Percentiles rank a stretch among this genome's conserved stretches.
Evolutionary conservation across 1,140 invertebrate species (phyloP).

Genomic region (Drosophila funebris): DNA sequence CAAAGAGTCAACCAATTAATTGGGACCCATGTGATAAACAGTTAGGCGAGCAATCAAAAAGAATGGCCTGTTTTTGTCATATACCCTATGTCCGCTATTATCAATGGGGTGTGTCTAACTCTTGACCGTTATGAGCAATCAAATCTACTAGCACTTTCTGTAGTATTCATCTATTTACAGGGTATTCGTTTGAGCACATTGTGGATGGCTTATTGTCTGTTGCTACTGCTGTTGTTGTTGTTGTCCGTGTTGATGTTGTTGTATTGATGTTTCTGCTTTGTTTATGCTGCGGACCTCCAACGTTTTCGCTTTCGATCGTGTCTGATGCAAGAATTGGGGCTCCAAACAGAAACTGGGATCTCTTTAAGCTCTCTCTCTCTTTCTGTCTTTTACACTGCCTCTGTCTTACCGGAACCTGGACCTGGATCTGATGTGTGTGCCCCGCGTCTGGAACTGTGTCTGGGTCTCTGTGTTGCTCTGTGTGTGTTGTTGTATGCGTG

Average conservation of each 20-base stretch:
- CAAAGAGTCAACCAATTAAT: conserved; percentile 64
- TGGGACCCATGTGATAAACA: conserved; percentile 65
- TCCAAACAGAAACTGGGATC: conserved; percentile 15
- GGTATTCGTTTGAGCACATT: not conserved
- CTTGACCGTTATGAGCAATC: not conserved
- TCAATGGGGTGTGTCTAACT: not conserved
- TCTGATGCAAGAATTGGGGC: conserved; percentile 15
- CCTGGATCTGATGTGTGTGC: not conserved
- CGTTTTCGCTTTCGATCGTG: conserved; percentile 76
- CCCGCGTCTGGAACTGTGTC: not conserved
- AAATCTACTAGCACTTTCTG: too few relatives aligned
- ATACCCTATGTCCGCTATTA: not conserved
- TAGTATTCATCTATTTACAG: not conserved
- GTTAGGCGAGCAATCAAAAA: conserved; percentile 50
- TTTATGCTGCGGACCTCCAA: conserved; percentile 64
- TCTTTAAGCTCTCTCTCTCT: not conserved
- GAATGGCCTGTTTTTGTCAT: conserved; percentile 20
- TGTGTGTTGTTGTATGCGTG: conserved; percentile 31
- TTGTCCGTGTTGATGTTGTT: conserved; percentile 7
- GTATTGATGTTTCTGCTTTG: conserved; percentile 36
- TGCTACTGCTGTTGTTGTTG: not conserved
- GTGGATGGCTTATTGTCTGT: not conserved
- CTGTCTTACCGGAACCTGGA: not conserved
- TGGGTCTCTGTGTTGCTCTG: not conserved
- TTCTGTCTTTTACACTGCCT: not conserved